Percentiles rank a stretch among this genome's conserved stretches.
These are phyloP conservation scores for Rotaria socialis DNA, from an alignment of 2,888 invertebrate genomes.

Conservation along the genomic window DNA sequence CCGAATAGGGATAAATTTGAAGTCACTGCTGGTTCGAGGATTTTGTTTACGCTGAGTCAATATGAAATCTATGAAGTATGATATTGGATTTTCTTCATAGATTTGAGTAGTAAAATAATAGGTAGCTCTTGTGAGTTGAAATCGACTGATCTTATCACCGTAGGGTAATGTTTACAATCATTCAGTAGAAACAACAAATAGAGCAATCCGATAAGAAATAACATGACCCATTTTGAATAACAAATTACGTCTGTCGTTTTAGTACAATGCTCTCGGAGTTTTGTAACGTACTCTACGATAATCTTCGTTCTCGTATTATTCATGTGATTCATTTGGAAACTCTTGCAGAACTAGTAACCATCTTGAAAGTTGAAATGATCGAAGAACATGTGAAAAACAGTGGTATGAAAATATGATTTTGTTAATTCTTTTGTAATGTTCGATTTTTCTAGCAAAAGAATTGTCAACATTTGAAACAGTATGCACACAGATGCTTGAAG, in stretches of 20 bases:
- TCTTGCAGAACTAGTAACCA: slow-evolving; percentile 87
- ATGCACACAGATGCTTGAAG: slow-evolving; percentile 69
- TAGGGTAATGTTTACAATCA: no score
- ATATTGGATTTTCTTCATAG: no score
- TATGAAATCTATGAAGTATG: no score
- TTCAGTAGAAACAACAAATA: no score
- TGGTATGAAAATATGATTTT: slow-evolving; percentile 62
- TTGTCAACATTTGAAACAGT: slow-evolving; percentile 40
- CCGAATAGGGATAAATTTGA: no score
- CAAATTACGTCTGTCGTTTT: slow-evolving; percentile 44
- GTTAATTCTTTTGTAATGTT: neutral
- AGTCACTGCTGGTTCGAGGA: no score
- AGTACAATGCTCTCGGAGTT: slow-evolving; percentile 73
- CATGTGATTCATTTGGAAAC: slow-evolving; percentile 95
- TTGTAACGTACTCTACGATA: slow-evolving; percentile 83
- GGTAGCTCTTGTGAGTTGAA: no score
- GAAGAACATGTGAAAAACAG: slow-evolving; percentile 82
- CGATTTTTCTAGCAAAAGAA: slow-evolving; percentile 18
- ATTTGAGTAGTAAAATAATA: no score
- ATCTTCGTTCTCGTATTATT: slow-evolving; percentile 83
- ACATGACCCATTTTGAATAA: no score
- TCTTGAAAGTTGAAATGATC: slow-evolving; percentile 76
- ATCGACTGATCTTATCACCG: no score
- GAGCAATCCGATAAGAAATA: no score
- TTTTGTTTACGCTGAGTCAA: no score